Evolutionary conservation across 2,888 invertebrate genomes (phyloP).

Genomic region (Oegoconia quadripuncta): DNA sequence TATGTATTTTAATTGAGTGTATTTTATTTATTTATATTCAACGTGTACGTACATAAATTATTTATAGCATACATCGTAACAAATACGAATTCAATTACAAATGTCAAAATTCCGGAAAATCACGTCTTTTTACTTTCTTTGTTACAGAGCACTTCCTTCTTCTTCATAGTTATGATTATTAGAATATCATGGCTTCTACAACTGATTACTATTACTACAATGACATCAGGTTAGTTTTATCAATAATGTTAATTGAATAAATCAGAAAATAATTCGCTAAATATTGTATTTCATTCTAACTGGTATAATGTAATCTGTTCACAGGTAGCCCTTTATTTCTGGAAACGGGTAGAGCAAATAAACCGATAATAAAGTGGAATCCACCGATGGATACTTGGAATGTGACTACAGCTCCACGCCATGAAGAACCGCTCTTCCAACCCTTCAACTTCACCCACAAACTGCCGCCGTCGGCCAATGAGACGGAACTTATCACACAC

Average conservation of each 20-base stretch:
- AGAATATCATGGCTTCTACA: constrained; percentile 64
- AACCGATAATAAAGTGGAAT: constrained; percentile 69
- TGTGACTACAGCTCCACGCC: constrained; percentile 56
- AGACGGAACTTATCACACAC: constrained; percentile 66
- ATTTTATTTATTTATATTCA: too few species aligned
- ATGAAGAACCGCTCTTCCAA: constrained; percentile 62
- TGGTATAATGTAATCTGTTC: too few species aligned
- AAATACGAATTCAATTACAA: too few species aligned
- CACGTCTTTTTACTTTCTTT: constrained; percentile 21
- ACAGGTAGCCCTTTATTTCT: constrained; percentile 72
- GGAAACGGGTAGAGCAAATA: constrained; percentile 45
- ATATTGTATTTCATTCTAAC: too few species aligned
- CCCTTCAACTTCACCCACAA: constrained; percentile 72
- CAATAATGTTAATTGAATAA: neutral
- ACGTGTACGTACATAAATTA: too few species aligned
- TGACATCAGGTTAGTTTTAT: constrained; percentile 51
- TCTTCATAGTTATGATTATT: constrained; percentile 60
- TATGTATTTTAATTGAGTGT: too few species aligned
- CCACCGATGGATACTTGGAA: constrained; percentile 71
- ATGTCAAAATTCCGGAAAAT: too few species aligned
- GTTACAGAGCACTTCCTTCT: constrained; percentile 50
- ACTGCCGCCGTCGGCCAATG: constrained; percentile 71
- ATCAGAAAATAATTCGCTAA: too few species aligned
- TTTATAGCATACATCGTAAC: too few species aligned
- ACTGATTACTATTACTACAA: constrained; percentile 34